Base-by-base conservation (phyloP, 2,888 invertebrate genomes). In the Muschampia plurimacula region DNA sequence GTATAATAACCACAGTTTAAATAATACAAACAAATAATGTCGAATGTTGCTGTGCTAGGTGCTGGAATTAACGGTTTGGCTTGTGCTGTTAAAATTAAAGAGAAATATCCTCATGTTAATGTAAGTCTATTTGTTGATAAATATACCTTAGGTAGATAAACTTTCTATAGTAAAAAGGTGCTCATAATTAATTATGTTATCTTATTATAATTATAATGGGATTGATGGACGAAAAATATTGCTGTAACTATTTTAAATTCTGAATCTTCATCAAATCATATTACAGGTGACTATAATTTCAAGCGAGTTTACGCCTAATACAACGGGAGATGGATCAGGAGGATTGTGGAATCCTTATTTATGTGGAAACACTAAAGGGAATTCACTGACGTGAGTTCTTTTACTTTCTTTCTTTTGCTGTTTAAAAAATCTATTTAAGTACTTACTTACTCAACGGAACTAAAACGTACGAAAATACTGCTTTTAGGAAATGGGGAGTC, bases 261-360 rank as follows among this genome's bases (percentile, higher is more conserved):
- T 41, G 1, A 4, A 41, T 8, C 8, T 41, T 41, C 9, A 7
- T 41, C 8, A 7, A 41, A 41, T 41, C 41, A 41, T 41, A 41
- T 52, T 52, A 52, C 76, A 95, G 83, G 96, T 97, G 8, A 96
- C 95, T 7, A 82, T 97, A 52, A 92, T 97, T 73, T 95, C 97
- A 0, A 95, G 96, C n/a, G 89, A 95, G 32, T 95, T 97, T 75
- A 94, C 96, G 15, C 97, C 97, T 0, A 86, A 96, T 72, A 97
- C 97, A 0, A 97, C 97, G 0, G 96, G 97, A 0, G 97, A 97
- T 84, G 96, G 96, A 0, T 96, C 97, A 2, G 97, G 97, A 0
- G 97, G 97, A 0, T 86, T 97, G 7, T 97, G 97, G 97, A 93
- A 95, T 10, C 97, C 97, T 0, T 97, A 95, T 82, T 84, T 96